Evolutionary conservation across 2,113 vertebrate species (phyloP), one percentile per base, ranked within the genome.

Genomic region (Tauraco erythrolophus): DNA sequence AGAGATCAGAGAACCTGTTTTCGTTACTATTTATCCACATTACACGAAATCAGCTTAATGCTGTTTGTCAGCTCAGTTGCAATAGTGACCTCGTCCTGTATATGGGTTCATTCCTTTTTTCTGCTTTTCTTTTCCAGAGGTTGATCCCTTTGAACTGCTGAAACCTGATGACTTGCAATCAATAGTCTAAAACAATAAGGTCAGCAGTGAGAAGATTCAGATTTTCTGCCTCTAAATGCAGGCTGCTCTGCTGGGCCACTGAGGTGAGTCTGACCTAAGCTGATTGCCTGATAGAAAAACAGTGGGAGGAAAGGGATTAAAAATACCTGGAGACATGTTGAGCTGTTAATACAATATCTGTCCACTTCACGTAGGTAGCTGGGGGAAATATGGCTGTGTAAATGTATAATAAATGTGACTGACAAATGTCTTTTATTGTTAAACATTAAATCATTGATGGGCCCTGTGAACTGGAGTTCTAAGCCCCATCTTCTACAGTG

Each of bases 251-350:
- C 95, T 96, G 88, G 88, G 92, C 93, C 94, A 72, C 27, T 76
- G 95, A 96, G 96, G 96, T 97, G 96, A 98, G 96, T 94, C 91
- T 96, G 97, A 97, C 93, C 92, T 96, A 84, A 94, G 45, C 76
- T 77, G 91, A 88, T 66, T 94, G 95, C 66, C 91, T 92, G 93
- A 87, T 53, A 84, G 88, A 95, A 79, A 91, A 89, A 83, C 58
- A 43, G 53, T 79, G 62, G 17, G 76, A 88, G 58, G 53, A 75
- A 94, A 95, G 78, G 65, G 48, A 92, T 89, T 91, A 85, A 70
- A 86, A 84, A 78, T 53, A 83, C 24, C 39, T 50, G 41, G 28
- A 95, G 30, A 56, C 35, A n/a, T 22, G 18, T 18, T 27, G 2
- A 93, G 78, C 33, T 96, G 70, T 93, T 95, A 95, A 92, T 92